Base-by-base conservation (phyloP, 2,113 vertebrate genomes). In the Entomyzon cyanotis region DNA sequence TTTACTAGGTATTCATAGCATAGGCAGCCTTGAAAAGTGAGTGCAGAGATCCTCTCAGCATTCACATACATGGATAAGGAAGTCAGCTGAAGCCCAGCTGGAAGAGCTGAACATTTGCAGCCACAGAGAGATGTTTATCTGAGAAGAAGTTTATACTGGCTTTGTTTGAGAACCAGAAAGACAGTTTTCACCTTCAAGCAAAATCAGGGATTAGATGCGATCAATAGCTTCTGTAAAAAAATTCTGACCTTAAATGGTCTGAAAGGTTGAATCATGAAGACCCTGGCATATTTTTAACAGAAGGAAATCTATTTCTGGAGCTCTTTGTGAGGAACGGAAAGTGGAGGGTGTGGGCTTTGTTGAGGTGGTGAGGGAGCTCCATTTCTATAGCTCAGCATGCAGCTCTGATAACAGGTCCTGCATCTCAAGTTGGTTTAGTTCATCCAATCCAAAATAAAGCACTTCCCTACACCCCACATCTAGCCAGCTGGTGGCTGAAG, bases 121-220 rank as follows among this genome's bases (percentile, higher is more conserved):
- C 24, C 65, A 49, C 59, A 88, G 74, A 74, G 64, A 93, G 67
- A 87, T 92, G 50, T 88, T 95, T 95, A 84, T 92, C 92, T 76
- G 33, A 58, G 59, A 21, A 82, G 49, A 83, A 49, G 59, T 92
- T 92, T 80, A 55, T 70, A 16, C 19, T 53, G 42, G 31, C 50
- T 62, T 76, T 58, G 22, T 41, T 56, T 55, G 79, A 80, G 83
- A 74, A 62, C 7, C 33, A 62, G 63, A 69, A 67, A 80, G 75
- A 80, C 44, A 58, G 23, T 62, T 77, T 92, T 69, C 62, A 87
- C n/a, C 79, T 87, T 87, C 77, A 67, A 78, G 52, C 2, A 3
- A 89, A 82, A 87, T 56, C 60, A 84, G 44, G 53, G 78, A 93
- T 84, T 84, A 80, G 49, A 77, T 47, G 46, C n/a, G 83, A 87